Evolutionary conservation across 2,888 invertebrate genomes (phyloP), one percentile per base, ranked within the genome.

Genomic region (Aphidoletes aphidimyza): DNA sequence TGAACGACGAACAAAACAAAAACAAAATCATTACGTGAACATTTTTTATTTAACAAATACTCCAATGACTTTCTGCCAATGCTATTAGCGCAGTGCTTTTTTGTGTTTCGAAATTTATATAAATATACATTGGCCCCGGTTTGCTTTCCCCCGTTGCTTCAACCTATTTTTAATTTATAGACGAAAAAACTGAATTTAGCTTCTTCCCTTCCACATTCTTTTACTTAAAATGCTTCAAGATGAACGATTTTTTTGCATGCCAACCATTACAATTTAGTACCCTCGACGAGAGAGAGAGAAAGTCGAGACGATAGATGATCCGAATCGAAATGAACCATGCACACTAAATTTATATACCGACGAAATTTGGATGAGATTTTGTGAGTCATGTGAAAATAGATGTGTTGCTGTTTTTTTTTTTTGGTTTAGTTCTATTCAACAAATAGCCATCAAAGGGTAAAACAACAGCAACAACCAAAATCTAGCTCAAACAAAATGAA

Each of bases 131-230:
- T n/a, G n/a, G n/a, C n/a, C n/a, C n/a, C n/a, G n/a, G n/a, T n/a
- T n/a, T n/a, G n/a, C n/a, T n/a, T n/a, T n/a, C n/a, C n/a, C n/a
- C n/a, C n/a, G n/a, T n/a, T n/a, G 19, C 19, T 19, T 69, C 69
- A 69, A 69, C 69, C 69, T 69, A 69, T 30, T 69, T 69, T 30
- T 69, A 69, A 69, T 69, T 69, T 69, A 69, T 69, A 30, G 69
- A 69, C 34, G n/a, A n/a, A n/a, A 69, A 30, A 69, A 17, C 69
- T 34, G 69, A 30, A 69, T 69, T 30, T 30, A 69, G 69, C 69
- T 69, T 69, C 30, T 30, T 69, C 69, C 14, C 11, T 69, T 69
- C 30, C n/a, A n/a, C n/a, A 17, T 34, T 69, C 34, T 14, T 30
- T 11, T 30, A 17, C 5, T 47, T 47, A 47, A n/a, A 42, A 42